Base-by-base conservation (phyloP, 1,140 invertebrate genomes). In the Pollicipes pollicipes region DNA sequence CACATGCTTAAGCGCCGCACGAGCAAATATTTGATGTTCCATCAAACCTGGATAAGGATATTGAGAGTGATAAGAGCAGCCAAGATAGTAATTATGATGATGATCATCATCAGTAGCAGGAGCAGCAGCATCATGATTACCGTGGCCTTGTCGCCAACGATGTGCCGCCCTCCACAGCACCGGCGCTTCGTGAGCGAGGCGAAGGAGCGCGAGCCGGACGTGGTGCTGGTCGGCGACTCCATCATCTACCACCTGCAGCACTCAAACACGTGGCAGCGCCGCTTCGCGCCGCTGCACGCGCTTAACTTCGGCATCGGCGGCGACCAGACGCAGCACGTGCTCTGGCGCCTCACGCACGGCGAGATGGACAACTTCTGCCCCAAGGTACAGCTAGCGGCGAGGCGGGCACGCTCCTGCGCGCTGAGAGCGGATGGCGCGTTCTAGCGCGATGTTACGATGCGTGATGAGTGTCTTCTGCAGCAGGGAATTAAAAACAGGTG, bases 171-270 rank as follows among this genome's bases (percentile, higher is more conserved):
- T n/a, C n/a, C 64, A 71, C 79, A 91, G 90, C 91, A 94, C 79
- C 86, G 89, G 72, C 83, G 88, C 71, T 93, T 92, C 79, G 79
- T 93, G 58, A 83, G 83, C 45, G 89, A 93, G 79, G 87, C 88
- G 17, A 86, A 88, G 78, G 89, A 90, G 75, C 88, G 88, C 79
- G 91, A 95, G 81, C 90, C 90, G 45, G 91, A 95, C 77, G 89
- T 95, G n/a, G 83, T 95, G 70, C 91, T 94, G 77, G 85, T 95
- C 67, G 92, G 92, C 13, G 92, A 95, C 81, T 93, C 90, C 66
- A 84, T 93, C 69, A 83, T 94, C 72, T 85, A 88, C 79, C 86
- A 88, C 37, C 79, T 94, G 74, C 85, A 86, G 76, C 86, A 88
- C 76, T 88, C 88, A 37, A 86, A 90, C 81, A 84, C 91, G 28